phyloP scores from a whole-genome alignment of 1,140 invertebrate species.

The Drosophila seguyi region DNA sequence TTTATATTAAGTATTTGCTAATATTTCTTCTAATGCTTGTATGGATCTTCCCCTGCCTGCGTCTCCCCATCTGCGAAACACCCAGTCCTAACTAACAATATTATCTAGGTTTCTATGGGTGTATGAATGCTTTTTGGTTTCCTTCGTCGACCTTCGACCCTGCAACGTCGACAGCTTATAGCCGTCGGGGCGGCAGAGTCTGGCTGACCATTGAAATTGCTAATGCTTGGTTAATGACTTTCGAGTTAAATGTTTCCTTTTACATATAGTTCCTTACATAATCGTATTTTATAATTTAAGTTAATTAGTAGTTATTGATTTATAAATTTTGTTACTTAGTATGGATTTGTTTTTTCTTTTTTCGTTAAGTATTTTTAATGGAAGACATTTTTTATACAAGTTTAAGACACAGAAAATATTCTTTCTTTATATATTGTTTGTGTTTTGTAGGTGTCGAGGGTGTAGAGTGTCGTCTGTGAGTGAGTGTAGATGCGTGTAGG shows the following conservation, averaged over 20 bases:
- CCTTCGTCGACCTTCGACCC: conserved; percentile 7
- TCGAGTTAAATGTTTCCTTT: conserved; percentile 57
- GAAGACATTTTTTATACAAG: conserved; percentile 85
- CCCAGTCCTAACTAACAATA: conserved; percentile 61
- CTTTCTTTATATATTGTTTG: conserved; percentile 68
- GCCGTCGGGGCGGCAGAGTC: conserved; percentile 39
- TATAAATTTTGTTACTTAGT: conserved; percentile 61
- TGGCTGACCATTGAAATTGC: conserved; percentile 51
- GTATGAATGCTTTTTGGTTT: conserved; percentile 43
- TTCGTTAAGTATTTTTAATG: conserved; percentile 82
- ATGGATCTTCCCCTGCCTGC: conserved; percentile 28
- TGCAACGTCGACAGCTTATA: conserved; percentile 46
- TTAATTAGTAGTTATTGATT: conserved; percentile 75
- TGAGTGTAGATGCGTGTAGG: conserved; percentile 32
- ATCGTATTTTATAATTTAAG: conserved; percentile 68
- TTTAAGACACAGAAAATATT: conserved; percentile 85
- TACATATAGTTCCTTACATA: conserved; percentile 48
- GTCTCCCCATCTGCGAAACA: conserved; percentile 23
- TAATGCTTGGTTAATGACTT: conserved; percentile 61
- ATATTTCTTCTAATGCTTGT: conserved; percentile 71
- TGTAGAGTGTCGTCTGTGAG: conserved; percentile 23
- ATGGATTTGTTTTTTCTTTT: conserved; percentile 45
- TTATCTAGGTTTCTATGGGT: conserved; percentile 57
- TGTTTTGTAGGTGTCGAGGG: conserved; percentile 32
- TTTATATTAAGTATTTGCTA: conserved; percentile 59